These are phyloP conservation scores for Acrossocheilus wenchowensis DNA, from an alignment of 2,797 vertebrate species.

Conservation along the genomic window DNA sequence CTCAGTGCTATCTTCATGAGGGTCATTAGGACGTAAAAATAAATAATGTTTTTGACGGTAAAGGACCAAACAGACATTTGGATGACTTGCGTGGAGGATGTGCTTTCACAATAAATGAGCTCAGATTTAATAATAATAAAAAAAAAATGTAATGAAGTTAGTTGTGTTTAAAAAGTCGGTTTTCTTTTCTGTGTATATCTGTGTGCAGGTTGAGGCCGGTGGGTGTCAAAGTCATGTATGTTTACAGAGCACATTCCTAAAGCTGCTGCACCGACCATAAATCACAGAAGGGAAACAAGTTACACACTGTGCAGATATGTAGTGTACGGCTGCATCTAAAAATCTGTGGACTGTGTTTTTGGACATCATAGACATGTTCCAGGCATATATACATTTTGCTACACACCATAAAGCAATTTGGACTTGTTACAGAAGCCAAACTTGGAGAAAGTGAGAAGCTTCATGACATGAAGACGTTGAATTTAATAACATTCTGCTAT, in stretches of 20 bases:
- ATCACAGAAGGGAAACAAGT: neutral
- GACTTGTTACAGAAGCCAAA: neutral
- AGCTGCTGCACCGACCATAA: slow-evolving; percentile 33
- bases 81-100: slow-evolving; percentile 4
- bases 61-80: slow-evolving; percentile 64
- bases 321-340: neutral
- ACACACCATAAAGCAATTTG: neutral
- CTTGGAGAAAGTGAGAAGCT: neutral
- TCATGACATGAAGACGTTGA: neutral
- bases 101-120: slow-evolving; percentile 33
- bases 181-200: neutral
- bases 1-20: slow-evolving; percentile 54
- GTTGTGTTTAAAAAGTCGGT: slow-evolving; percentile 1
- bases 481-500: neutral
- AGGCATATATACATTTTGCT: neutral
- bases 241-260: slow-evolving; percentile 71
- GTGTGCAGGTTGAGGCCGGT: neutral
- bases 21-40: slow-evolving; percentile 64
- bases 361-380: neutral
- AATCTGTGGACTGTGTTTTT: neutral
- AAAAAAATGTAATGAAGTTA: neutral
- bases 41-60: slow-evolving; percentile 63
- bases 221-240: slow-evolving; percentile 65
- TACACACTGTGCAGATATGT: neutral
- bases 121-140: neutral